These are phyloP conservation scores for Hormiphora californensis DNA, from an alignment of 37 sponge, comb jelly and placozoan genomes.

Conservation along the genomic window DNA sequence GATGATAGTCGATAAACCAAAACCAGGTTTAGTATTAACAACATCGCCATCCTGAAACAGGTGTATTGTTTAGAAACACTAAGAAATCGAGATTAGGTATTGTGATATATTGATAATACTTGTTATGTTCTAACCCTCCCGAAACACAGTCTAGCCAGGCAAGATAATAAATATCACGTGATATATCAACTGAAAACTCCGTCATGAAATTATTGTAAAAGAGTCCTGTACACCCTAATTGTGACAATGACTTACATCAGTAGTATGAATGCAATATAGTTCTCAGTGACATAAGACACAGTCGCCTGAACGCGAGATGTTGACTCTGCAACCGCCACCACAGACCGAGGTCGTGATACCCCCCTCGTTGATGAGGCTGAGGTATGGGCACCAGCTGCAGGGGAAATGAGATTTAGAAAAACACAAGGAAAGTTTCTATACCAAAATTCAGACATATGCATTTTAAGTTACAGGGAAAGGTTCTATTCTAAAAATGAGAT, in stretches of 20 bases:
- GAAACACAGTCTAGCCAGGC: too few species aligned
- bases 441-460: neutral
- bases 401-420: too few species aligned
- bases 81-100: too few species aligned
- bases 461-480: neutral
- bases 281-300: slow-evolving; percentile 10
- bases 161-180: too few species aligned
- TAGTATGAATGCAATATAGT: slow-evolving; percentile 29
- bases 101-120: too few species aligned
- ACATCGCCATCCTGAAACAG: slow-evolving; percentile 33
- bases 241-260: slow-evolving; percentile 51
- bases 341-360: neutral
- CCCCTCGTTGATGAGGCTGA: neutral
- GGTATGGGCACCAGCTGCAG: slow-evolving; percentile 34
- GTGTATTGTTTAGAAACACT: neutral
- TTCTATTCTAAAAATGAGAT: neutral
- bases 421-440: neutral
- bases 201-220: too few species aligned
- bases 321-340: neutral
- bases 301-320: neutral
- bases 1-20: slow-evolving; percentile 32
- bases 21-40: slow-evolving; percentile 13
- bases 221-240: too few species aligned
- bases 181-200: too few species aligned
- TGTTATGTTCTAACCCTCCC: too few species aligned